Percentiles rank a stretch among this genome's conserved stretches.
Conservation (phyloP, 2,113 vertebrate genomes). For the Pseudorectes ferrugineus region DNA sequence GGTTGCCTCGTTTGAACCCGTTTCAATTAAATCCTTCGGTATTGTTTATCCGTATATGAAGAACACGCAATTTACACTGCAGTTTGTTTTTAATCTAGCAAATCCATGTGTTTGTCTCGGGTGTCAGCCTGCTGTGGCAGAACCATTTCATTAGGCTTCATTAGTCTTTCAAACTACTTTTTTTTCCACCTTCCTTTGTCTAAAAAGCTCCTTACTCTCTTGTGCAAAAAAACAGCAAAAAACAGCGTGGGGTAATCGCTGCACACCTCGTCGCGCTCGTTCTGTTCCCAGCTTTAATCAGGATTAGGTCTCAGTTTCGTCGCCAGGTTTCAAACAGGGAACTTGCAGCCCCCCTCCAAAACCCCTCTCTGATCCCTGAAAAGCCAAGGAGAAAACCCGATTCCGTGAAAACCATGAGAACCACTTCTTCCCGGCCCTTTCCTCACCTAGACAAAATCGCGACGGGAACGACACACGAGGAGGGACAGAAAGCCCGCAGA, state of each 20-base stretch:
- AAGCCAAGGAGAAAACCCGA: background rate
- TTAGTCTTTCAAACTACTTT: background rate
- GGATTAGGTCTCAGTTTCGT: background rate
- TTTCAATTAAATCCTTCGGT: background rate
- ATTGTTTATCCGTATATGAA: background rate
- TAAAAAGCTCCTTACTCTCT: background rate
- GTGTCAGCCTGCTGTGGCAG: background rate
- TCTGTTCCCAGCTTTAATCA: background rate
- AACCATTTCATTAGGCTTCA: background rate
- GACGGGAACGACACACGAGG: background rate
- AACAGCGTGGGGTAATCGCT: background rate
- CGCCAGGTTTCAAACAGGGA: background rate
- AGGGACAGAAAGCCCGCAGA: background rate
- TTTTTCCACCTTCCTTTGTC: fast-evolving
- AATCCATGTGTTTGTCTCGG: background rate
- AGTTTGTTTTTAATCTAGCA: background rate
- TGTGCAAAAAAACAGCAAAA: background rate
- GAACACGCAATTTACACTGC: background rate
- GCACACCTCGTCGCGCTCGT: background rate
- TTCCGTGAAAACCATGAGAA: background rate
- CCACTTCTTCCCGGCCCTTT: background rate
- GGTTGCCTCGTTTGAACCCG: background rate
- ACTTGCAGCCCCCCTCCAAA: background rate
- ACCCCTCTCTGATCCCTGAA: background rate
- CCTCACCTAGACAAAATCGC: background rate